Conservation (phyloP, 2,113 vertebrate species). For the Cavia aperea region DNA sequence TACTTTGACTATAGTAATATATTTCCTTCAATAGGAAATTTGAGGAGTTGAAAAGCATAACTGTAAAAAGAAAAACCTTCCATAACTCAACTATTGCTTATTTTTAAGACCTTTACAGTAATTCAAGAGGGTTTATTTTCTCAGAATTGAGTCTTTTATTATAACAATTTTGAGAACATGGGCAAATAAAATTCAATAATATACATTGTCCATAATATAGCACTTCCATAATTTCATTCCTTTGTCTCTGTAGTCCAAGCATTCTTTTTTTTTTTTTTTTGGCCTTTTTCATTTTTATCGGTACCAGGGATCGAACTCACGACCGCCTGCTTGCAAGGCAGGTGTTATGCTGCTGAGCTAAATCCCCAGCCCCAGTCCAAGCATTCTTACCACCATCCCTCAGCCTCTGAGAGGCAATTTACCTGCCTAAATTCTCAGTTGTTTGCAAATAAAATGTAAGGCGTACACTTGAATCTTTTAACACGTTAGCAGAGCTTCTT, state of each 20-base stretch:
- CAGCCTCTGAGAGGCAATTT: not conserved
- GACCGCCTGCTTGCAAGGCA: too few relatives aligned
- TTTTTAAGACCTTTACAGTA: slow-evolving; percentile 45
- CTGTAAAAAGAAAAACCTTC: slow-evolving; percentile 42
- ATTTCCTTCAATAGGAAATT: slow-evolving; percentile 13
- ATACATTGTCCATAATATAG: not conserved
- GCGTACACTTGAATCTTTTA: not conserved
- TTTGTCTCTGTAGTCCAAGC: not conserved
- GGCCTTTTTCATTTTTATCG: too few relatives aligned
- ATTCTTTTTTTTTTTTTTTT: not conserved
- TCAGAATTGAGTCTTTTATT: slow-evolving; percentile 32
- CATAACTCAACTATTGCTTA: slow-evolving; percentile 3
- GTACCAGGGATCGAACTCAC: too few relatives aligned
- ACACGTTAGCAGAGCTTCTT: not conserved
- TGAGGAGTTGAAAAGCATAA: not conserved
- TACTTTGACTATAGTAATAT: slow-evolving; percentile 10
- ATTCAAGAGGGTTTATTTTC: slow-evolving; percentile 23
- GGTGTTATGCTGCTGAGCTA: too few relatives aligned
- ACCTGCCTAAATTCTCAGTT: not conserved
- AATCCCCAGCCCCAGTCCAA: not conserved
- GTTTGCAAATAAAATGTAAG: not conserved
- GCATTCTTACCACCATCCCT: not conserved
- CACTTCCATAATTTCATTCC: not conserved
- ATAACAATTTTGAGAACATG: slow-evolving; percentile 11
- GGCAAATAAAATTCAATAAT: not conserved